Base-by-base conservation (phyloP, 2,888 invertebrate genomes). In the Drosophila limbata region DNA sequence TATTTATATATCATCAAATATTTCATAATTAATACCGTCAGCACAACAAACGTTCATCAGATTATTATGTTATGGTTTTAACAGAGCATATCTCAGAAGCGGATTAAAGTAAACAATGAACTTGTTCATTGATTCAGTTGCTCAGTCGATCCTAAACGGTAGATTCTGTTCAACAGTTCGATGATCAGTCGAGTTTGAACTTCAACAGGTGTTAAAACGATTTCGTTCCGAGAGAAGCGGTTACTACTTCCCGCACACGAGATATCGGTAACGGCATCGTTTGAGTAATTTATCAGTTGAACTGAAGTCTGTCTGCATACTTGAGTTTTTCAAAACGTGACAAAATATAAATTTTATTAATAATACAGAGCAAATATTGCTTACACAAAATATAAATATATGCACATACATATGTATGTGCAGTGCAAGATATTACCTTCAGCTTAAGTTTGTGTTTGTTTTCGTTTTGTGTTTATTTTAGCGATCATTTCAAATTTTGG, bases 171-270 rank as follows among this genome's bases (percentile, higher is more conserved):
- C 55, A 52, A 48, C 79, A 28, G 56, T 39, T 19, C 51, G 48
- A 25, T 68, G 68, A 70, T 74, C 89, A 85, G 85, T 89, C 77
- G 74, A 62, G 72, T 80, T 89, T 65, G 57, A 88, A 84, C 80
- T 83, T 77, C 86, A 88, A 86, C 86, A 86, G 86, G 86, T 90
- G 86, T 89, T 89, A 71, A 52, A 77, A 73, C 80, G 61, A 50
- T 63, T 48, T 62, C 63, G 75, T 48, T 72, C 60, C 65, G 72
- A 72, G 67, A 61, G 47, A 65, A 67, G 64, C 71, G 79, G 79
- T 45, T 51, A 35, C 11, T 50, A 40, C 15, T 69, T 39, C 10
- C 53, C 69, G 70, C 53, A 69, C 44, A 72, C 79, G 79, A 79
- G 44, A 81, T 33, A 67, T 79, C 79, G 82, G 82, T 74, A 79